Evolutionary conservation across 2,888 invertebrate genomes (phyloP), one percentile per base, ranked within the genome.

Genomic region (Kuschelorhynchus macadamiae): DNA sequence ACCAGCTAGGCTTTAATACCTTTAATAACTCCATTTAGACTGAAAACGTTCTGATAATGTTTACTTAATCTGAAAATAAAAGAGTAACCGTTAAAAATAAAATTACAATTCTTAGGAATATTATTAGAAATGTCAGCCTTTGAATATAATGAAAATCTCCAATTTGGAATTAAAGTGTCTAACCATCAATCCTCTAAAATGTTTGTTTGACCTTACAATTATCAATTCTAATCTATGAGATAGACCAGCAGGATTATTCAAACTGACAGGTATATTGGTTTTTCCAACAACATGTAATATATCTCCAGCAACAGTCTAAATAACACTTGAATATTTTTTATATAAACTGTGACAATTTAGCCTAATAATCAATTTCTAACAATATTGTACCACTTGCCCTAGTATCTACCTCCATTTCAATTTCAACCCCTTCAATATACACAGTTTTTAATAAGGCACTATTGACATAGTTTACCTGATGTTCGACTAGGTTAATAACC

Each of bases 381-480:
- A 3, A 36, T 11, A 9, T 12, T 36, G 11, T 36, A 36, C 5
- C 11, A 12, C 36, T 3, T 7, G 36, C 36, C 3, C 36, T 11
- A 7, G 11, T 36, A 36, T 36, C 36, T 36, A 36, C 36, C 11
- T 36, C 36, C 36, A 36, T 36, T 36, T 36, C n/a, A 7, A 36
- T 11, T 36, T 36, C 11, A 7, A 3, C 11, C 11, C 36, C 36
- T 3, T 36, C 11, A 7, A 7, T 11, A 3, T 7, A 7, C 11
- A 36, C 3, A 7, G 36, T 36, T 7, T 11, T 36, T n/a, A 36
- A 11, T 36, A 7, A 7, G 5, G 32, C 9, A 32, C 9, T 32
- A 32, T 32, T 32, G 9, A 9, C 32, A 32, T 32, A 32, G 36
- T 36, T 36, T 36, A 36, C 36, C 36, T 36, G 36, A 12, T 36